Percentiles rank a stretch among this genome's conserved stretches.
Evolutionary conservation across 2,888 invertebrate genomes (phyloP).

Genomic region (Dasypolia templi): DNA sequence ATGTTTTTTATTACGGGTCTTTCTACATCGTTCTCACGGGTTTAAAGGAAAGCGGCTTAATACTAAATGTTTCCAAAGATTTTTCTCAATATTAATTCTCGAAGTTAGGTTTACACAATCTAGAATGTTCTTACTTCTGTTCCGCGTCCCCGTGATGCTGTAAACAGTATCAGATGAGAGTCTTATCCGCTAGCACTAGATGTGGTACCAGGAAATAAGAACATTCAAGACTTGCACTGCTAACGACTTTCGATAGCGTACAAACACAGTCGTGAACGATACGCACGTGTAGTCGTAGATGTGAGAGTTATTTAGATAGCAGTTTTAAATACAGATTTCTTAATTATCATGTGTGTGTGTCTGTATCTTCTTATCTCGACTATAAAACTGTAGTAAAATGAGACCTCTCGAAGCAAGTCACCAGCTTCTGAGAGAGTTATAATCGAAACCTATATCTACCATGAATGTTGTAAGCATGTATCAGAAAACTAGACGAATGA

Average conservation of each 20-base stretch:
- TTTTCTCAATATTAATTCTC: conserved; percentile 8
- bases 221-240: conserved; percentile 29
- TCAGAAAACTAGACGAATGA: neutral
- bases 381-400: neutral
- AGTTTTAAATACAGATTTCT: neutral
- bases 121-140: conserved; percentile 4
- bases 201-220: conserved; percentile 42
- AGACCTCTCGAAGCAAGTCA: neutral
- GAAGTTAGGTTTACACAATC: conserved; percentile 19
- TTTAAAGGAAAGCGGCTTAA: conserved; percentile 33
- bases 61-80: conserved; percentile 32
- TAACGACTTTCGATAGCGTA: conserved; percentile 32
- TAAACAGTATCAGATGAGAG: conserved; percentile 28
- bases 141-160: conserved; percentile 20
- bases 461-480: neutral
- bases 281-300: neutral
- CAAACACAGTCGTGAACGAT: neutral
- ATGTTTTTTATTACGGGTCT: no score
- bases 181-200: conserved; percentile 13
- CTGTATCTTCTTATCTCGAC: neutral
- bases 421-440: neutral
- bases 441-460: neutral
- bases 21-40: no score
- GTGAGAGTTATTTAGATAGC: neutral
- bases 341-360: neutral